Base-by-base conservation (phyloP, 2,888 invertebrate genomes). In the Fragum fragum region DNA sequence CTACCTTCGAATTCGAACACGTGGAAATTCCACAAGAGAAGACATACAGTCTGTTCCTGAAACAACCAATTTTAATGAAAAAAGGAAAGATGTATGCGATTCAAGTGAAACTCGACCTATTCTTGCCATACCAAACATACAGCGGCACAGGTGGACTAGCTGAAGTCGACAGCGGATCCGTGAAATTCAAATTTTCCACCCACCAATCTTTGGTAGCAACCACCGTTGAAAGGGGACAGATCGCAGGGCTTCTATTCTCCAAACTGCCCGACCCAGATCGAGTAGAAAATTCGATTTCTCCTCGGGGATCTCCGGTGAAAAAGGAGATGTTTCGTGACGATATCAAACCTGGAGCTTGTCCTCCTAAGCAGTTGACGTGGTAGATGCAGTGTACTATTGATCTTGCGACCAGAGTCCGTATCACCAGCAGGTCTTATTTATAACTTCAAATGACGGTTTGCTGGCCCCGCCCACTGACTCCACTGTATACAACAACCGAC, bases 191-290 rank as follows among this genome's bases (percentile, higher is more conserved):
- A 16, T 85, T 85, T 39, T 69, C 29, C 36, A 85, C 85, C n/a
- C 85, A 85, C 53, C 85, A 81, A 70, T 85, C 85, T 9, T 59
- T 85, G 39, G 80, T 85, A 32, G 85, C 85, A 0, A 85, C 85
- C 16, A 85, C 85, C 14, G 78, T 72, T 5, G 85, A 85, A 28
- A 79, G 79, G 55, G 85, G 85, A 7, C 85, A 85, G 53, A 85
- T 85, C 21, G 85, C 85, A 26, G 85, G 85, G 7, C 70, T 85
- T 29, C 59, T 85, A 21, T 85, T 85, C 63, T 85, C 81, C 2
- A 85, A 85, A 47, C 59, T 83, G n/a, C 83, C 83, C 0, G 83
- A 83, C 36, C 79, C 79, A 0, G 83, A 83, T 11, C 52, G 79
- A 14, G 76, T 68, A 21, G 83, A 83, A 11, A 77, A 70, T n/a